Conservation (phyloP, 1,140 invertebrate genomes). For the Trypoxylus dichotomus region DNA sequence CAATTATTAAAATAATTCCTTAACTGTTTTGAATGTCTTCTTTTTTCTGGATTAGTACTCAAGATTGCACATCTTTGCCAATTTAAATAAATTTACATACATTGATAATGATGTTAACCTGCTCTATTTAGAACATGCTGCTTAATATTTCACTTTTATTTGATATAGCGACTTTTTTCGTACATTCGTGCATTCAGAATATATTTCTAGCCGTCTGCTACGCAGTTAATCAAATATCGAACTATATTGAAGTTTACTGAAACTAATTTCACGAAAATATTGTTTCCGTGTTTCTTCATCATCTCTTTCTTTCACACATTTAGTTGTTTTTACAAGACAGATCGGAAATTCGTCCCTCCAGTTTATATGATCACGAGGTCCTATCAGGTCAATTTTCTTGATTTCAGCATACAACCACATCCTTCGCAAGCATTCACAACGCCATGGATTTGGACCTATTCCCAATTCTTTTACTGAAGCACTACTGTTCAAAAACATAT, state of each 20-base stretch:
- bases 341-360: background rate
- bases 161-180: no score
- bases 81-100: no score
- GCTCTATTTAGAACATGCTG: no score
- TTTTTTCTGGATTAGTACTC: no score
- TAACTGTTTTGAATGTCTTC: no score
- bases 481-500: slow-evolving; percentile 10
- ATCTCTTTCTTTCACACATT: background rate
- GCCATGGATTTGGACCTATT: background rate
- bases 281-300: background rate
- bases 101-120: no score
- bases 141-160: no score
- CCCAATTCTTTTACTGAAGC: background rate
- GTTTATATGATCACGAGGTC: background rate
- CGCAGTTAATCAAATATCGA: slow-evolving; percentile 7
- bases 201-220: no score
- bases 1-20: no score
- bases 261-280: background rate
- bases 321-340: background rate
- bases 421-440: slow-evolving; percentile 12
- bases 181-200: no score
- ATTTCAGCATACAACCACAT: background rate
- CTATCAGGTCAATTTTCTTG: background rate
- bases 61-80: no score
- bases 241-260: background rate